A percentile compares a stretch with the other conserved stretches of the same genome.
phyloP scores from a whole-genome alignment of 1,140 invertebrate genomes.

The Pachypeltis micranthus region DNA sequence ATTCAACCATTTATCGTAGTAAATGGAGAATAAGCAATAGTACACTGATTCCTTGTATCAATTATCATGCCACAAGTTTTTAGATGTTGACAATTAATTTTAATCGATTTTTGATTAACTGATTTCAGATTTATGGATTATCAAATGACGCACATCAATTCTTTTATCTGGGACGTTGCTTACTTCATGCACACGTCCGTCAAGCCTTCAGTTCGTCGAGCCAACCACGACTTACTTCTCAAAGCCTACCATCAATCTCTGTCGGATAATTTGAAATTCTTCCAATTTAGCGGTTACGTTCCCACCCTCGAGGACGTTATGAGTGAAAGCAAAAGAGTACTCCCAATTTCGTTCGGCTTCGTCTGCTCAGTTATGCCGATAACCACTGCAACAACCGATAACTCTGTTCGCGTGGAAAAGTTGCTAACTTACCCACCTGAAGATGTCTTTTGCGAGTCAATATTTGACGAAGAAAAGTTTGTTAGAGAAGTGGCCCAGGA shows the following conservation, averaged over 20 bases:
- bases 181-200: constrained; percentile 25
- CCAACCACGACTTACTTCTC: neutral
- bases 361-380: neutral
- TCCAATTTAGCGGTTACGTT: neutral
- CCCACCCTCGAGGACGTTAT: constrained; percentile 10
- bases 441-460: neutral
- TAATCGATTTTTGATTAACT: neutral
- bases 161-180: constrained; percentile 23
- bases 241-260: constrained; percentile 11
- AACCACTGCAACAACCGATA: neutral
- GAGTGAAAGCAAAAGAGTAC: neutral
- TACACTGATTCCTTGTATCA: no score
- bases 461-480: neutral
- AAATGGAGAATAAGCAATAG: no score
- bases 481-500: neutral
- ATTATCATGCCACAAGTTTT: neutral
- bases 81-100: neutral
- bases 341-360: neutral
- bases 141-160: constrained; percentile 21
- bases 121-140: constrained; percentile 25
- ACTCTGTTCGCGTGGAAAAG: neutral
- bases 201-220: neutral
- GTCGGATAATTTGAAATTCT: neutral
- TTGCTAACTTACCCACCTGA: neutral
- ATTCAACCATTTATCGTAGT: no score